Conservation (phyloP, 2,113 vertebrate species). For the Lagopus muta region DNA sequence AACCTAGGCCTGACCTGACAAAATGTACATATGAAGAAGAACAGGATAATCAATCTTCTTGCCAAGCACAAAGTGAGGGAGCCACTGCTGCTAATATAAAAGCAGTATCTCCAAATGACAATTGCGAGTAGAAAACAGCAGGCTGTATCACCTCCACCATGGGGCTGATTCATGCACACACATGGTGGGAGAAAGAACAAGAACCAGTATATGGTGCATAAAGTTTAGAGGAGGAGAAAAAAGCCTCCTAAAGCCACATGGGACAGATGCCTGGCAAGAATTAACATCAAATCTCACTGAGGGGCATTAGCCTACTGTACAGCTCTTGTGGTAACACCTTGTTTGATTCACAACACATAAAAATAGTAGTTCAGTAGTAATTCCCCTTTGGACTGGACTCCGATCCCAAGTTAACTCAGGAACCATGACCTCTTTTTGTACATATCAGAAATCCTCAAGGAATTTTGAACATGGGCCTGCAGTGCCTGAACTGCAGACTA, state of each 20-base stretch:
- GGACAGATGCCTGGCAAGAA: neutral
- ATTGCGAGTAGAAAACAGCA: neutral
- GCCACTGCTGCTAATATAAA: neutral
- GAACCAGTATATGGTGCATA: neutral
- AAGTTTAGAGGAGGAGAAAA: neutral
- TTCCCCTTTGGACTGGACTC: neutral
- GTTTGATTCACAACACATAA: neutral
- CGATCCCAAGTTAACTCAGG: neutral
- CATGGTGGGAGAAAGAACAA: neutral
- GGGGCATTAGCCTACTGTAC: neutral
- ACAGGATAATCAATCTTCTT: neutral
- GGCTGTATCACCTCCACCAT: rapidly evolving
- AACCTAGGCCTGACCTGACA: neutral
- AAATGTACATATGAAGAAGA: neutral
- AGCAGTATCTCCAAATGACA: neutral
- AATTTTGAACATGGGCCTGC: neutral
- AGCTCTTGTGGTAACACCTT: neutral
- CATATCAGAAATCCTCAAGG: neutral
- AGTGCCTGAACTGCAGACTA: neutral
- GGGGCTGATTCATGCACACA: neutral
- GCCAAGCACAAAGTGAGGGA: neutral
- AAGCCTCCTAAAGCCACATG: neutral
- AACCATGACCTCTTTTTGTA: neutral
- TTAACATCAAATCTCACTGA: neutral
- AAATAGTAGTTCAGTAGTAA: neutral